Evolutionary conservation across 2,888 invertebrate genomes (phyloP), one percentile per base, ranked within the genome.

Genomic region (Phania funesta): DNA sequence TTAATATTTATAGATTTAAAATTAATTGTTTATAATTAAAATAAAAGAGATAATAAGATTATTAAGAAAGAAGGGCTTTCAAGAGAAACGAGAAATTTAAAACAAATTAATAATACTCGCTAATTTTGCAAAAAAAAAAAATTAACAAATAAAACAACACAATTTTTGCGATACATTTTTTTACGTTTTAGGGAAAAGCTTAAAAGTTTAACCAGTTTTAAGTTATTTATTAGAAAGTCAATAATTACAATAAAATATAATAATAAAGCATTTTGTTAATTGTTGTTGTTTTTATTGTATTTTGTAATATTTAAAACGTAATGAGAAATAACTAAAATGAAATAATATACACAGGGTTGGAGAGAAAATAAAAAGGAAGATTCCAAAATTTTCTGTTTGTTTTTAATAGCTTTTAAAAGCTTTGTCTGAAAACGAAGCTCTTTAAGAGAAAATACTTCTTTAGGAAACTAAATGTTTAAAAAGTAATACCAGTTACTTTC

Each of bases 71-170:
- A 80, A 24, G 20, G 65, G 52, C 16, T 9, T 83, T 84, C 79
- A 75, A 85, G 74, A 71, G 74, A 77, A 82, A 79, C 62, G 58
- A 82, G 56, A 24, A 65, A 79, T 86, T 87, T 22, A 88, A 87
- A 87, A 89, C 86, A 87, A 73, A 73, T 60, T 60, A 48, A 83
- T 75, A 71, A 79, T 79, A 75, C 79, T 75, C 29, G 46, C 65
- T 67, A 79, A 13, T 67, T 78, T 67, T 56, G 38, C 52, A 46
- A 18, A 71, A 54, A 76, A 64, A 68, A 56, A 58, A 54, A 62
- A 20, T 56, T 70, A 74, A 64, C 38, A 56, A 52, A 38, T 48
- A 64, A 73, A 58, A 65, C 77, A 78, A 84, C 75, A 75, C 74
- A 81, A 85, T 70, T 84, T 80, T 64, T 44, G 64, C 6, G 6